These are phyloP conservation scores for Triops longicaudatus DNA, from an alignment of 1,140 invertebrate genomes.

Conservation along the genomic window DNA sequence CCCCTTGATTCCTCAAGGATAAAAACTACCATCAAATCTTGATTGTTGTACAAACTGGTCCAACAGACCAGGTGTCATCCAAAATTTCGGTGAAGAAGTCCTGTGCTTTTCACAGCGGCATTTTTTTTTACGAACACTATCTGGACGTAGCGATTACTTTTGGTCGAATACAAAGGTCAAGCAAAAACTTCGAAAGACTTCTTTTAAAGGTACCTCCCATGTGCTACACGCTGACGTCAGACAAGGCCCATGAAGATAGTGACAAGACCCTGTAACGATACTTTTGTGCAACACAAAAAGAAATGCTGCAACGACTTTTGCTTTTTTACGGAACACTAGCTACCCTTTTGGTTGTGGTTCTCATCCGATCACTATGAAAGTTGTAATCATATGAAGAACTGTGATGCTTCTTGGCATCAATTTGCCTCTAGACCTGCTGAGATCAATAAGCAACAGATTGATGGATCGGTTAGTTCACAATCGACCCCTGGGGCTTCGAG, in stretches of 20 bases:
- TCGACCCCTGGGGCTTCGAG: neutral
- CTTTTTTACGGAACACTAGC: neutral
- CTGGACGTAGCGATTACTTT: too few relatives aligned
- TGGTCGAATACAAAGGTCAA: too few relatives aligned
- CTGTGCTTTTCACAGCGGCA: too few relatives aligned
- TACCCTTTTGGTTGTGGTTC: neutral
- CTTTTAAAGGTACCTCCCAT: neutral
- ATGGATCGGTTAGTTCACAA: slow-evolving; percentile 2
- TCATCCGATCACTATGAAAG: neutral
- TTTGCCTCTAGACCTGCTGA: neutral
- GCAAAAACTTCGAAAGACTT: neutral
- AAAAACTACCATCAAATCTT: too few relatives aligned
- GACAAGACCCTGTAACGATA: neutral
- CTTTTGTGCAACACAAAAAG: neutral
- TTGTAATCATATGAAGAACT: neutral
- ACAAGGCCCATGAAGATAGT: neutral
- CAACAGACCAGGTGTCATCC: too few relatives aligned
- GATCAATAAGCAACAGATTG: neutral
- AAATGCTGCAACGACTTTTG: neutral
- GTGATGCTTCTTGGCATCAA: slow-evolving; percentile 10
- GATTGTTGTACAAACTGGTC: too few relatives aligned
- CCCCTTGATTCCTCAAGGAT: too few relatives aligned
- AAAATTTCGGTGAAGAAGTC: too few relatives aligned
- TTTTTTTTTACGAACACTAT: too few relatives aligned
- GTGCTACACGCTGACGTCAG: neutral